phyloP scores from a whole-genome alignment of 2,888 invertebrate species.

The Phaedon cochleariae region DNA sequence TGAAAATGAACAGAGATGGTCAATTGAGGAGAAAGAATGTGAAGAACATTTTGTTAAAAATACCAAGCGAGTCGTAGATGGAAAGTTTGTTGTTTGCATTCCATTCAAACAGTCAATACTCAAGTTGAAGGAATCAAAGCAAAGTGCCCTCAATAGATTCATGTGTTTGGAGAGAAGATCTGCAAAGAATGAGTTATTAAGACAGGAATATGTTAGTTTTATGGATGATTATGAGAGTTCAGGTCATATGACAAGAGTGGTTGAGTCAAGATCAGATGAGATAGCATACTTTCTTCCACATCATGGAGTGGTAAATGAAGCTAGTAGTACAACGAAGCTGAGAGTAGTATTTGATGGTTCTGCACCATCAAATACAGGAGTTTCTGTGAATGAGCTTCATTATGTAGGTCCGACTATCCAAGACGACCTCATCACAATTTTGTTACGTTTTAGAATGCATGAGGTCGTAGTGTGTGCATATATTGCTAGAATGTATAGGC shows the following conservation, averaged over 20 bases:
- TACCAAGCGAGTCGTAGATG: background rate
- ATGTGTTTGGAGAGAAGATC: background rate
- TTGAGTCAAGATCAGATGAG: background rate
- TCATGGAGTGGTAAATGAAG: slow-evolving; percentile 33
- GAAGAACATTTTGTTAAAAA: background rate
- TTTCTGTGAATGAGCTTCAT: slow-evolving; percentile 29
- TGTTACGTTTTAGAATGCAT: slow-evolving; percentile 11
- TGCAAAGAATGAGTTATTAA: background rate
- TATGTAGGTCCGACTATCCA: slow-evolving; percentile 19
- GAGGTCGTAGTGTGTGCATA: slow-evolving; percentile 21
- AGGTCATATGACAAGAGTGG: background rate
- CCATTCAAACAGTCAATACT: background rate
- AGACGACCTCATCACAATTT: slow-evolving; percentile 7
- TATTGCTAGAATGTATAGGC: slow-evolving; percentile 24
- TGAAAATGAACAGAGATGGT: background rate
- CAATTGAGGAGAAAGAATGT: background rate
- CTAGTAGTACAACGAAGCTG: slow-evolving; percentile 32
- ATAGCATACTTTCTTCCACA: slow-evolving; percentile 29
- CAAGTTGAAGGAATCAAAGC: background rate
- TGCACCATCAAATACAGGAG: slow-evolving; percentile 10
- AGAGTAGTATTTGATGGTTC: slow-evolving; percentile 28
- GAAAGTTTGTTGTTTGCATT: background rate
- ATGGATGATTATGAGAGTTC: background rate
- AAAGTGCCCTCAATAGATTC: background rate
- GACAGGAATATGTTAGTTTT: background rate